Conservation (phyloP, 2,888 invertebrate species). For the Dryococelus australis region DNA sequence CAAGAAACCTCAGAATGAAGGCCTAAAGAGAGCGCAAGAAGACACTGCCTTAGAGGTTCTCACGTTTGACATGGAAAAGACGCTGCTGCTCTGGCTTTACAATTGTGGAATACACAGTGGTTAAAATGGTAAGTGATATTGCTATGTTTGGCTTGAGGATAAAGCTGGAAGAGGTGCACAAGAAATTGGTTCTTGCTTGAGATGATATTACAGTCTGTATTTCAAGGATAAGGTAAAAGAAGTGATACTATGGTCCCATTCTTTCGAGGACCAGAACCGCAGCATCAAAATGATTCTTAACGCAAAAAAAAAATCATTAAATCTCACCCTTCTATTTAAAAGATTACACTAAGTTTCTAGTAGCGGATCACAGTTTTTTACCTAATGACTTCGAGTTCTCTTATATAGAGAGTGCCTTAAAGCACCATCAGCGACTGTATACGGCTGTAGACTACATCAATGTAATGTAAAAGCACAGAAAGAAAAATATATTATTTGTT, state of each 20-base stretch:
- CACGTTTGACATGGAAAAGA: conserved; percentile 49
- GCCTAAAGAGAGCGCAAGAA: neutral
- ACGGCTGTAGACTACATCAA: neutral
- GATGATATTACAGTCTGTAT: neutral
- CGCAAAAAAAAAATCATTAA: neutral
- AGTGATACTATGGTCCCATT: neutral
- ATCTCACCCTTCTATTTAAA: neutral
- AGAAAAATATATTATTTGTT: too few species aligned
- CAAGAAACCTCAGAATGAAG: neutral
- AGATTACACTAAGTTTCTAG: neutral
- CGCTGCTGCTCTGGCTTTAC: conserved; percentile 47
- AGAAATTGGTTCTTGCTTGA: neutral
- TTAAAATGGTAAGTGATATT: conserved; percentile 45
- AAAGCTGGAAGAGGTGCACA: too few species aligned
- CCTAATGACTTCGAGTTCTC: neutral
- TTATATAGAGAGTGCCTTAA: neutral
- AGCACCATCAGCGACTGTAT: neutral
- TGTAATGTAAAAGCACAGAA: neutral
- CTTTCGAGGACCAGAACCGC: neutral
- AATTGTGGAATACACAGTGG: conserved; percentile 48
- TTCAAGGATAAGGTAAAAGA: too few species aligned
- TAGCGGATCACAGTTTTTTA: neutral
- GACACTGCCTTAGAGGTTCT: neutral
- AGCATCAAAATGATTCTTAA: neutral
- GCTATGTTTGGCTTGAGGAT: conserved; percentile 51